A percentile compares a stretch with the other conserved stretches of the same genome.
phyloP scores from a whole-genome alignment of 2,888 invertebrate species.

The Sylvicola cinctus region DNA sequence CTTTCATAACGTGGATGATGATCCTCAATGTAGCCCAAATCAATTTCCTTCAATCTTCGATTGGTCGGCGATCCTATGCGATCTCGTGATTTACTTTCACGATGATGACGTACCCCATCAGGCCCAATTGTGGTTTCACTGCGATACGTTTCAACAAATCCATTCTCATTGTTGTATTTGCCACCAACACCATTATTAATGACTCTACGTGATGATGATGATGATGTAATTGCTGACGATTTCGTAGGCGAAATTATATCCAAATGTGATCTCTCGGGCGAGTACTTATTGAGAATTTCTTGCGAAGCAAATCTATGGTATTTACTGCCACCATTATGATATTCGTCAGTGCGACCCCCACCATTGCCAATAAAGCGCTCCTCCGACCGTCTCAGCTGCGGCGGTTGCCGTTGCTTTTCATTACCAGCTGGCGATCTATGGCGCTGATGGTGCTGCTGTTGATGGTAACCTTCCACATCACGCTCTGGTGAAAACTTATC shows the following conservation, averaged over 20 bases:
- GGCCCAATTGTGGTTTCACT: conserved; percentile 25
- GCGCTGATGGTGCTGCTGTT: conserved; percentile 12
- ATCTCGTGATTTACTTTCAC: conserved; percentile 25
- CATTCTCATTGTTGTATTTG: no score
- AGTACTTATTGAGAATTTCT: conserved; percentile 17
- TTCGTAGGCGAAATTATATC: conserved; percentile 14
- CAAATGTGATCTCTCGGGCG: conserved; percentile 16
- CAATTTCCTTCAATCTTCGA: conserved; percentile 5
- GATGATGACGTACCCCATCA: conserved; percentile 21
- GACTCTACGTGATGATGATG: conserved; percentile 20
- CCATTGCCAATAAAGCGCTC: conserved; percentile 14
- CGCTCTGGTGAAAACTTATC: conserved; percentile 18
- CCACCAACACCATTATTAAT: conserved; percentile 27
- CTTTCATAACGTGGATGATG: conserved; percentile 18
- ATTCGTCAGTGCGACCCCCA: conserved; percentile 11
- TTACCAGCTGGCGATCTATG: conserved; percentile 6
- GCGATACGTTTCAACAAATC: conserved; percentile 28
- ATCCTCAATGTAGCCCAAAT: conserved; percentile 7
- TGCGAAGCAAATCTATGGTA: conserved; percentile 16
- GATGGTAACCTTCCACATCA: conserved; percentile 22
- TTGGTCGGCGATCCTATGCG: conserved; percentile 16
- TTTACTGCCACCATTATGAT: conserved; percentile 8
- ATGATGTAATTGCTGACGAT: conserved; percentile 8
- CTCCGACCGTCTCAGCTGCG: conserved; percentile 4
- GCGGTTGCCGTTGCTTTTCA: neutral